phyloP scores from a whole-genome alignment of 1,140 invertebrate species.

The Euura lappo region DNA sequence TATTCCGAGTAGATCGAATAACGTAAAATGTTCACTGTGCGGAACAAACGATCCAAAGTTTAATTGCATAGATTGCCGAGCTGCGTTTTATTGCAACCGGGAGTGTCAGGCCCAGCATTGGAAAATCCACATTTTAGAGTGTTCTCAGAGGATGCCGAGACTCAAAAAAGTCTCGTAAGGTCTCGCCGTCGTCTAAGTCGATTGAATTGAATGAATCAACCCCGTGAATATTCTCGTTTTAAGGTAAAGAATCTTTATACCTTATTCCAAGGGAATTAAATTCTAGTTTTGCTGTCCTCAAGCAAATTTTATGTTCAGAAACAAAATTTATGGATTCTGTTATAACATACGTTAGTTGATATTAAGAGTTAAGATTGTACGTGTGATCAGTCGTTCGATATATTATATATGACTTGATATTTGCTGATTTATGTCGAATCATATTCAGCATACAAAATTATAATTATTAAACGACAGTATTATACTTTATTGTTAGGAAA shows the following conservation, averaged over 20 bases:
- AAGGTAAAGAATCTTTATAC: too few relatives aligned
- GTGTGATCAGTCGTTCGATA: too few relatives aligned
- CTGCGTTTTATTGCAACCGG: constrained; percentile 50
- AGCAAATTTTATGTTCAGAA: too few relatives aligned
- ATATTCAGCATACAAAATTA: neutral
- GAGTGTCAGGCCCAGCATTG: constrained; percentile 51
- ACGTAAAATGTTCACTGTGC: constrained; percentile 41
- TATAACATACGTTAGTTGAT: too few relatives aligned
- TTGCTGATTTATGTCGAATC: neutral
- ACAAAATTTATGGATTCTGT: too few relatives aligned
- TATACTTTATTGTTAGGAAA: neutral
- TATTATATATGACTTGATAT: too few relatives aligned
- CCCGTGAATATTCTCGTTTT: too few relatives aligned
- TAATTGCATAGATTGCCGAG: constrained; percentile 51
- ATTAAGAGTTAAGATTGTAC: too few relatives aligned
- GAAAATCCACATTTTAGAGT: constrained; percentile 44
- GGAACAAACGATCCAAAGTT: constrained; percentile 37
- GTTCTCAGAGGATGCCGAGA: constrained; percentile 53
- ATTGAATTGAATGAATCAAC: neutral
- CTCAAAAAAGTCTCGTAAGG: constrained; percentile 47
- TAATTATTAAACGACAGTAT: neutral
- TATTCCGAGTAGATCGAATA: constrained; percentile 29
- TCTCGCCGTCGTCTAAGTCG: neutral
- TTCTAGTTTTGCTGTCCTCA: too few relatives aligned
- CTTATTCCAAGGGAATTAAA: too few relatives aligned